Evolutionary conservation across 2,888 invertebrate species (phyloP), one percentile per base, ranked within the genome.

Genomic region (Rhagonycha fulva): DNA sequence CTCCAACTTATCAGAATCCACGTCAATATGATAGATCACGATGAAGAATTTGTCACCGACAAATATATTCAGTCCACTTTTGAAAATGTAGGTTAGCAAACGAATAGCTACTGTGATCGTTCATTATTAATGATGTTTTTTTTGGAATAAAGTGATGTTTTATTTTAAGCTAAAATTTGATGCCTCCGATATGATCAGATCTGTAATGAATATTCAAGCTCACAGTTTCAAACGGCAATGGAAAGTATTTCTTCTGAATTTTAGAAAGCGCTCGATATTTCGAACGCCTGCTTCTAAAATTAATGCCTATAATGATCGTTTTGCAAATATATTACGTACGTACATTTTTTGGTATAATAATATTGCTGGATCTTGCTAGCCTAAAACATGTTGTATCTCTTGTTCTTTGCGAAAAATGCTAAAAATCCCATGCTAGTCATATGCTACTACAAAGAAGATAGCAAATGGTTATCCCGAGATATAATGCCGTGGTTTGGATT

Each of bases 61-160:
- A 11, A 60, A 61, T 72, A 68, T 61, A 60, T 72, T 68, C 14
- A 11, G n/a, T 61, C 60, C 14, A 19, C 68, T n/a, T 72, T 62
- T 28, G 28, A 7, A 14, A 19, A 62, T 47, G 72, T 72, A 72
- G 30, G 26, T 72, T n/a, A n/a, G 32, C 12, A 19, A 10, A 32
- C n/a, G 7, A 66, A 14, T 47, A 5, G 4, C 7, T 47, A 7
- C 47, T 47, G n/a, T n/a, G n/a, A 10, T 47, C 2, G n/a, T n/a
- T 47, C 0, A 47, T n/a, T 47, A 47, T n/a, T 47, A n/a, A 7
- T n/a, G 47, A 7, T 11, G 4, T n/a, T n/a, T n/a, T n/a, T n/a
- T n/a, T n/a, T n/a, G n/a, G 2, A 47, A 47, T 47, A 47, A 47
- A 47, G n/a, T 47, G 47, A n/a, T 10, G 47, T 47, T 47, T 47